Evolutionary conservation across 2,113 vertebrate species (phyloP), one percentile per base, ranked within the genome.

Genomic region (Crocuta crocuta): DNA sequence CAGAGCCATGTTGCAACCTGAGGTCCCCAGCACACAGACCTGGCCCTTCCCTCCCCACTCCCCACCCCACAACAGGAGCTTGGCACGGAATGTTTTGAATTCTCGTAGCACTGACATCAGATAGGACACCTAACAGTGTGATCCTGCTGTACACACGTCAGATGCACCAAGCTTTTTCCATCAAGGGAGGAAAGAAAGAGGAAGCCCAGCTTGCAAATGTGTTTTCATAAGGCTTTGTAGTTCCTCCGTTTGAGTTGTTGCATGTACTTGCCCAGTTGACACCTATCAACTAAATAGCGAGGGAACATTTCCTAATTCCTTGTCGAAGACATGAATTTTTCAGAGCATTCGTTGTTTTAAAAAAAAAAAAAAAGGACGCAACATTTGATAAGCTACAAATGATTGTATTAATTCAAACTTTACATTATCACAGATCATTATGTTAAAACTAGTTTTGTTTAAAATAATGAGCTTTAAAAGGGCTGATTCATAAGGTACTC

Each of bases 401-500:
- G 17, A 84, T 94, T 10, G 81, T 81, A 86, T 94, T 53, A 8
- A 95, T 88, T 78, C 28, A 78, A 15, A 93, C 61, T 95, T 94
- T 79, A 90, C 70, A 61, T 90, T 68, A 7, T 84, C 50, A 5
- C 65, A 33, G 28, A 16, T 70, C 50, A 31, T 91, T 95, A 68
- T 21, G 84, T 50, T 65, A 43, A 86, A 97, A 63, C n/a, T 83
- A 4, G 24, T 61, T 89, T 95, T 80, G 91, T 91, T 96, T 83
- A 89, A 84, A 89, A 82, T 81, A 71, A 82, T 88, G n/a, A 43
- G 43, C 19, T 94, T 85, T 84, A 96, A 65, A 88, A 97, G 92
- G 66, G 76, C 45, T 71, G 35, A 55, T 55, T 55, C 16, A 55
- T 82, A 53, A 89, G 45, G 13, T 87, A 13, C 83, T 74, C 28